A percentile compares a stretch with the other conserved stretches of the same genome.
Evolutionary conservation across 1,140 invertebrate genomes (phyloP).

Genomic region (Vanessa atalanta): DNA sequence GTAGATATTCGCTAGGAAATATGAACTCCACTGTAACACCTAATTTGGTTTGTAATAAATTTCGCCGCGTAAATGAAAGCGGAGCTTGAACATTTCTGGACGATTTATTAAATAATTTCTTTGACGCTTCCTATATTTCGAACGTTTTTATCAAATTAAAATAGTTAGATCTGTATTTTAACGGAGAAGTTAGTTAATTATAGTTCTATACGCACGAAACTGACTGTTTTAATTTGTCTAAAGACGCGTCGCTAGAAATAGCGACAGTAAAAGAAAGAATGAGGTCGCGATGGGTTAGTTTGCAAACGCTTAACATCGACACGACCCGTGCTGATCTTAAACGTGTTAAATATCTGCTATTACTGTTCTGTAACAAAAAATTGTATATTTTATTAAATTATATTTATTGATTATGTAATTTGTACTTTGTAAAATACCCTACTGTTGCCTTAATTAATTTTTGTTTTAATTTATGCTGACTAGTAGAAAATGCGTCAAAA

Average conservation of each 20-base stretch:
- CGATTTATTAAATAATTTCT: background rate
- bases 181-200: conserved; percentile 14
- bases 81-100: conserved; percentile 13
- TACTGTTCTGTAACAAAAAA: background rate
- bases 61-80: conserved; percentile 20
- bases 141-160: background rate
- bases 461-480: background rate
- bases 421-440: too few relatives aligned
- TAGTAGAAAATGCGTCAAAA: too few relatives aligned
- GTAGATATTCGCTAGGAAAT: conserved; percentile 20
- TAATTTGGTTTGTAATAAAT: conserved; percentile 42
- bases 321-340: background rate
- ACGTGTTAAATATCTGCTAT: background rate
- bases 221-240: conserved; percentile 25
- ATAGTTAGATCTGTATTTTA: background rate
- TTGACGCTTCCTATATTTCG: background rate
- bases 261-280: conserved; percentile 33
- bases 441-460: background rate
- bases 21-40: conserved; percentile 34
- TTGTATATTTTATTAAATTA: too few relatives aligned
- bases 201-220: conserved; percentile 21
- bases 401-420: too few relatives aligned
- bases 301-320: conserved; percentile 12
- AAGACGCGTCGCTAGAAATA: conserved; percentile 34
- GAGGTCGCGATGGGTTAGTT: conserved; percentile 30